These are phyloP conservation scores for Gadopsis bispinosus DNA, from an alignment of 2,797 vertebrate species.

Conservation along the genomic window DNA sequence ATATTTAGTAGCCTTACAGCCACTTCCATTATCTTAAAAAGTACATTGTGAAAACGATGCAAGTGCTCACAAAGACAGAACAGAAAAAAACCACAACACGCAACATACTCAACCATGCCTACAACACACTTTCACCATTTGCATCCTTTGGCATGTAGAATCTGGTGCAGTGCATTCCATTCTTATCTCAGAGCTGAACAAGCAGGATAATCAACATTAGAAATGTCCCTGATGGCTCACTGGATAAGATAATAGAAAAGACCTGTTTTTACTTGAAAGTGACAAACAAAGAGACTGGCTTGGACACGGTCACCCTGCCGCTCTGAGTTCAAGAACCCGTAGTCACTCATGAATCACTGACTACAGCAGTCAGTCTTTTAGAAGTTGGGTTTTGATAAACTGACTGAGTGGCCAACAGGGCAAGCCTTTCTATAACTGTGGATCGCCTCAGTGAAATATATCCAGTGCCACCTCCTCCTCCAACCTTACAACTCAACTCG, in stretches of 20 bases:
- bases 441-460: background rate
- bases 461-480: conserved; percentile 11
- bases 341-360: conserved; percentile 14
- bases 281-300: background rate
- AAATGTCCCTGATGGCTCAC: conserved; percentile 28
- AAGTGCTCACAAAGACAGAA: background rate
- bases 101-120: background rate
- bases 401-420: background rate
- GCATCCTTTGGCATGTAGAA: conserved; percentile 35
- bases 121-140: background rate
- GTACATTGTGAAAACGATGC: background rate
- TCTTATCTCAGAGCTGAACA: conserved; percentile 41
- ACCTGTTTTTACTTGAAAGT: background rate
- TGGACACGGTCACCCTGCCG: background rate
- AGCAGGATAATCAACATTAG: conserved; percentile 10
- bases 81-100: background rate
- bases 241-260: conserved; percentile 16
- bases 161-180: conserved; percentile 21
- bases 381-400: background rate
- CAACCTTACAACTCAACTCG: conserved; percentile 21
- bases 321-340: background rate
- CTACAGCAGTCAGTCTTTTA: background rate
- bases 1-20: background rate
- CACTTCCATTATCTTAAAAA: background rate
- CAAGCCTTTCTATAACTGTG: background rate